Evolutionary conservation across 2,113 vertebrate species (phyloP).

Genomic region (Pogonocichla stellata): DNA sequence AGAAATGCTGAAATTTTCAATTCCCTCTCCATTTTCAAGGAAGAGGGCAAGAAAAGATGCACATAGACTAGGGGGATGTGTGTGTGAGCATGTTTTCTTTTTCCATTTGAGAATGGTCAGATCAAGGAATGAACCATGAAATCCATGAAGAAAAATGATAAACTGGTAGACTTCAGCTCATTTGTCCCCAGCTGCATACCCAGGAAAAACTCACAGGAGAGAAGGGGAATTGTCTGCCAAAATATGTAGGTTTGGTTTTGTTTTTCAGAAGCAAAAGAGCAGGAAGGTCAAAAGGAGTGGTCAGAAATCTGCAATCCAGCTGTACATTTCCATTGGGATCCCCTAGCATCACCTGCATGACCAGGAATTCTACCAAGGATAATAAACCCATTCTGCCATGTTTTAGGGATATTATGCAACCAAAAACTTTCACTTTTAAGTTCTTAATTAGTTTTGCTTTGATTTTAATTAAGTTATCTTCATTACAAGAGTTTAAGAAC

Average conservation of each 20-base stretch:
- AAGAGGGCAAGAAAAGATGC: background rate
- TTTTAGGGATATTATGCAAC: background rate
- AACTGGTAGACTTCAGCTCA: background rate
- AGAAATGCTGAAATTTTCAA: background rate
- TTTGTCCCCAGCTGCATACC: background rate
- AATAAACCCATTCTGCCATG: background rate
- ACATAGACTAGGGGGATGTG: rapidly evolving
- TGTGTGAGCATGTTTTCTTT: background rate
- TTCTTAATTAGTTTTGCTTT: constrained; percentile 54
- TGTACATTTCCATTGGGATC: background rate
- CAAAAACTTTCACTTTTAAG: background rate
- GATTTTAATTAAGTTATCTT: constrained; percentile 56
- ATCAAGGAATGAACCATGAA: background rate
- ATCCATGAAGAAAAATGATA: background rate
- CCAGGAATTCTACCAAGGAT: background rate
- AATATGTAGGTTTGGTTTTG: background rate
- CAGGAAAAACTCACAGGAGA: background rate
- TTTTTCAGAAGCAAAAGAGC: background rate
- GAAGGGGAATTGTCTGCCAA: background rate
- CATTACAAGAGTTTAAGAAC: constrained; percentile 15
- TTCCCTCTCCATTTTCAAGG: background rate
- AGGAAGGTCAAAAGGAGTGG: background rate
- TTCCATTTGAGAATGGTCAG: background rate
- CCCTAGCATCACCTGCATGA: background rate
- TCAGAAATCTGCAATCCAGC: background rate